A percentile compares a stretch with the other conserved stretches of the same genome.
phyloP scores from a whole-genome alignment of 2,797 vertebrate genomes.

The Sebastolobus altivelis region DNA sequence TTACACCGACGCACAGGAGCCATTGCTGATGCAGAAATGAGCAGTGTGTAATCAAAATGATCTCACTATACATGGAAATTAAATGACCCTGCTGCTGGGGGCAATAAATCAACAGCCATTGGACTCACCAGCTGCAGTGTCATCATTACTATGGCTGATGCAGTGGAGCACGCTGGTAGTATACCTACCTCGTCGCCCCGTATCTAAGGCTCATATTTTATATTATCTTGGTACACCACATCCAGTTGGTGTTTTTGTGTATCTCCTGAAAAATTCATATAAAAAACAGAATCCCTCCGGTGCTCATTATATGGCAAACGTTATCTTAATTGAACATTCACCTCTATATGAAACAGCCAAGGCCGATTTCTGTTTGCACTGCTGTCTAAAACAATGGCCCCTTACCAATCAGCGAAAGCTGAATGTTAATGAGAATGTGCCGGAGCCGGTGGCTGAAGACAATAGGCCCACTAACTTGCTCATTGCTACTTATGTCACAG shows the following conservation, averaged over 20 bases:
- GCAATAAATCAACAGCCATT: slow-evolving; percentile 78
- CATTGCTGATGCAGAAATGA: slow-evolving; percentile 76
- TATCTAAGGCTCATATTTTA: slow-evolving; percentile 50
- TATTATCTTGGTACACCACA: slow-evolving; percentile 51
- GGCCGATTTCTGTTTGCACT: slow-evolving; percentile 55
- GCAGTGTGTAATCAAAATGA: slow-evolving; percentile 78
- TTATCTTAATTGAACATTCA: slow-evolving; percentile 82
- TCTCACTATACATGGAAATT: slow-evolving; percentile 79
- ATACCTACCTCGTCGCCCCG: slow-evolving; percentile 37
- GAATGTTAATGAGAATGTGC: slow-evolving; percentile 67
- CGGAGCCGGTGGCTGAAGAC: slow-evolving; percentile 50
- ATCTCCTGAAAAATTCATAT: slow-evolving; percentile 61
- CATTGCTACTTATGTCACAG: slow-evolving; percentile 40
- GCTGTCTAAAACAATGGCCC: slow-evolving; percentile 75
- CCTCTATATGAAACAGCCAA: slow-evolving; percentile 69
- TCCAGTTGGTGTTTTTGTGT: slow-evolving; percentile 62
- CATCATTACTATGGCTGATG: slow-evolving; percentile 72
- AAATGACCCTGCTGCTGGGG: slow-evolving; percentile 76
- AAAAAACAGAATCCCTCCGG: slow-evolving; percentile 38
- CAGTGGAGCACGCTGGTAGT: slow-evolving; percentile 39
- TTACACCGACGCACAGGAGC: slow-evolving; percentile 76
- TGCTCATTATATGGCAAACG: slow-evolving; percentile 68
- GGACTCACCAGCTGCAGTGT: slow-evolving; percentile 76
- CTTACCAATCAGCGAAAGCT: slow-evolving; percentile 62
- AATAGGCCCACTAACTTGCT: slow-evolving; percentile 37